Base-by-base conservation (phyloP, 2,797 vertebrate species). In the Lepus townsendii region DNA sequence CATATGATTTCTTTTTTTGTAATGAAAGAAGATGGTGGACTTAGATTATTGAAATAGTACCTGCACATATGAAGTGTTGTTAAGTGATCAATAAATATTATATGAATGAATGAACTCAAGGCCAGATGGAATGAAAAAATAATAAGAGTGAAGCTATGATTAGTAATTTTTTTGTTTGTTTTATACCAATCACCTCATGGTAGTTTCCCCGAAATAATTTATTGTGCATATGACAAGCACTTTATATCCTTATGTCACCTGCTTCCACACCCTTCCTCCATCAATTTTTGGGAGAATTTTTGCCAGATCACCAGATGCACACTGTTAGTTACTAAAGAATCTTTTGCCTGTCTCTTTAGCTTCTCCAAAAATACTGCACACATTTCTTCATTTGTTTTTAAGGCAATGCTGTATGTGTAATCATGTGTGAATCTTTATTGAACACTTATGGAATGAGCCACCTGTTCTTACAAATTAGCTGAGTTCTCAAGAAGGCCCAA, bases 391-490 rank as follows among this genome's bases (percentile, higher is more conserved):
- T 96, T 97, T 97, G 97, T 96, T 94, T 95, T 95, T 90, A 96
- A 97, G 95, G 90, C 96, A 96, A 62, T 92, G 95, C 96, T 96
- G 88, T 87, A 85, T 96, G 94, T 96, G 93, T 97, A 97, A 97
- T 97, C 96, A 96, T 96, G 97, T 97, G 96, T 92, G 94, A 91
- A 90, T 97, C 95, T 96, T 97, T 96, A 96, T 97, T 96, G 95
- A 97, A 96, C 95, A 95, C 96, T 97, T 94, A 96, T 72, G 96
- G 96, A 85, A 97, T 85, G 95, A 94, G 96, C 96, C 97, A 97
- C 97, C 97, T 97, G 97, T 96, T 97, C 97, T 95, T 95, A 94
- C 90, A 97, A 96, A 96, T 97, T 96, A 96, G 85, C 96, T 83
- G 93, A 91, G 93, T 96, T 95, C 93, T 95, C 60, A 90, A 96